Evolutionary conservation across 2,113 vertebrate genomes (phyloP).

Genomic region (Addax nasomaculatus): DNA sequence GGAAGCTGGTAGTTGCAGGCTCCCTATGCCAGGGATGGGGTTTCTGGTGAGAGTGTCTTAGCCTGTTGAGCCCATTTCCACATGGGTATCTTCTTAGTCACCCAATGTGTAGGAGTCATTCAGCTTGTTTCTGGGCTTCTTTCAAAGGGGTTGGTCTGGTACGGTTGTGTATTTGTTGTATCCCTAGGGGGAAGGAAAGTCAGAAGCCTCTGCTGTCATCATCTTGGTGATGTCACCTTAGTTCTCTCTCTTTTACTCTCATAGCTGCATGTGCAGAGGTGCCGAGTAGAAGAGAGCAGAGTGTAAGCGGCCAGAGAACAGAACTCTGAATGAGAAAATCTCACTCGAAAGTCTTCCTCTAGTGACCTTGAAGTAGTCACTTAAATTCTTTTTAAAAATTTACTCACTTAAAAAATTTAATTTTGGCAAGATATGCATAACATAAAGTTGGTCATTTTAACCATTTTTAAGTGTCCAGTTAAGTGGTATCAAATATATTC

Average conservation of each 20-base stretch:
- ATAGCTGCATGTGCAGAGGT: not conserved
- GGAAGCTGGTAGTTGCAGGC: not conserved
- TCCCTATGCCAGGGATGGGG: not conserved
- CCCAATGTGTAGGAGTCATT: not conserved
- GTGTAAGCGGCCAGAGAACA: not conserved
- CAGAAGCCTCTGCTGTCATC: not conserved
- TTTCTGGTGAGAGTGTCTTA: not conserved
- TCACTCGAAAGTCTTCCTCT: not conserved
- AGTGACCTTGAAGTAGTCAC: not conserved
- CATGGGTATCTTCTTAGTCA: not conserved
- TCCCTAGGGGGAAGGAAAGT: not conserved
- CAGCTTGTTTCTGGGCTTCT: not conserved
- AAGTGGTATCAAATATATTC: not conserved
- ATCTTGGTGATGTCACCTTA: not conserved
- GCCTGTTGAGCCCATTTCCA: not conserved
- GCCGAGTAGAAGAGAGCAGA: not conserved
- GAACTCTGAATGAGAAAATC: not conserved
- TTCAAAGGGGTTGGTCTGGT: not conserved
- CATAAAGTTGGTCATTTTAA: not conserved
- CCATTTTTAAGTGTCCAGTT: not conserved
- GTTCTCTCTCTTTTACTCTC: not conserved
- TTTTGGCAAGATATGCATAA: not conserved
- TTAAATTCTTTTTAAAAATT: not conserved
- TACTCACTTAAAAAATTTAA: not conserved
- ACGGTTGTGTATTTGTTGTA: not conserved